Evolutionary conservation across 2,888 invertebrate genomes (phyloP).

Genomic region (Euphydryas editha): DNA sequence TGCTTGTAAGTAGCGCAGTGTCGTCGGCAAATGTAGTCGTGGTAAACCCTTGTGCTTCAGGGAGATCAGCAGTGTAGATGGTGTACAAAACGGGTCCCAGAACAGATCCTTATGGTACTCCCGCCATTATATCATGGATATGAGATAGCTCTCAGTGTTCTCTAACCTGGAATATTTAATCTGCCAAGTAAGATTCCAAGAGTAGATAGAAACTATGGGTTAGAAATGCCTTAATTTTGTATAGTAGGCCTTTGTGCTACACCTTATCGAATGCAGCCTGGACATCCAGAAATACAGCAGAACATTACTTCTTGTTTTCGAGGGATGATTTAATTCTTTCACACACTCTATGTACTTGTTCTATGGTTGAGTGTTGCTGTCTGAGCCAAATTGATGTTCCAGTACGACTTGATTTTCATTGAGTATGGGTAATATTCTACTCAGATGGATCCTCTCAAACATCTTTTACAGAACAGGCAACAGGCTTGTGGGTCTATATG

Average conservation of each 20-base stretch:
- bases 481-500: constrained; percentile 5
- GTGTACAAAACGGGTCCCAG: background rate
- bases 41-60: background rate
- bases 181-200: constrained; percentile 14
- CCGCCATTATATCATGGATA: background rate
- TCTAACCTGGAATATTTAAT: constrained; percentile 12
- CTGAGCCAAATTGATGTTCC: constrained; percentile 22
- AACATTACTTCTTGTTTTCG: constrained; percentile 16
- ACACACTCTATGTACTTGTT: constrained; percentile 18
- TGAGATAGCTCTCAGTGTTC: background rate
- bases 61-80: constrained; percentile 9
- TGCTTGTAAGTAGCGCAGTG: background rate
- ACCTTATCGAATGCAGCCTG: constrained; percentile 6
- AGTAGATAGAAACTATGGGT: constrained; percentile 11
- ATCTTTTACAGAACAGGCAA: background rate
- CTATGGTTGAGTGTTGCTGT: constrained; percentile 10
- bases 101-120: constrained; percentile 15
- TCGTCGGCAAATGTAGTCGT: constrained; percentile 14
- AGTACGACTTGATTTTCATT: background rate
- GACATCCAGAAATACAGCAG: constrained; percentile 11
- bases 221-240: constrained; percentile 13
- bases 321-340: constrained; percentile 1
- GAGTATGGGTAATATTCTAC: background rate
- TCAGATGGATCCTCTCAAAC: constrained; percentile 5
- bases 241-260: constrained; percentile 18